Base-by-base conservation (phyloP, 2,113 vertebrate species). In the Capreolus pygargus region DNA sequence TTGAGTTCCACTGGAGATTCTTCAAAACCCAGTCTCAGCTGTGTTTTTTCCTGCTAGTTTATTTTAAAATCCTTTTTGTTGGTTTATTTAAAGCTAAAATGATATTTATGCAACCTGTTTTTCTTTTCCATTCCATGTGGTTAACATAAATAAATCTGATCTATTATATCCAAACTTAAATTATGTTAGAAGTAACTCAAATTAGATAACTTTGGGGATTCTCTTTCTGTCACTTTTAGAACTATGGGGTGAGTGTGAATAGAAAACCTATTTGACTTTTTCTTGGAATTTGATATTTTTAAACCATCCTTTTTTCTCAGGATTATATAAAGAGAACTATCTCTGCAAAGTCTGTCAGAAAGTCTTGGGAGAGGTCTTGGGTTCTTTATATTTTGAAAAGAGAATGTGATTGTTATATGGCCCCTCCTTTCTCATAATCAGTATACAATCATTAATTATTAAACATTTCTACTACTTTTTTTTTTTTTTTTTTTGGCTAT, bases 31-130 rank as follows among this genome's bases (percentile, higher is more conserved):
- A 86, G 43, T 54, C 7, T 28, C n/a, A 74, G 52, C 43, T 89
- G 78, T 45, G 57, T 55, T 57, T 70, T 61, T 39, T 17, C 89
- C 47, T 82, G 52, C 43, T 67, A 87, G 52, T 27, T 97, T 30
- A 67, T 78, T 94, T 76, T 61, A 91, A 92, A 54, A 36, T n/a
- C 1, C 11, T 57, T 47, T 93, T 58, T 74, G 30, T 95, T 43
- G 21, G 86, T 91, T 92, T 94, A 45, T 94, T 94, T 98, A 78
- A 79, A 50, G n/a, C 14, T 54, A 47, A 67, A 17, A 47, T 86
- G 58, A 47, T 95, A 52, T 76, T 85, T 27, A 6, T 36, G 23
- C 36, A 82, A 47, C 33, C 36, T 78, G 23, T 14, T 70, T 95
- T 95, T 74, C 61, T 91, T 86, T n/a, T 92, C 45, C 94, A 30